Evolutionary conservation across 2,888 invertebrate species (phyloP).

Genomic region (Calameuta filiformis): DNA sequence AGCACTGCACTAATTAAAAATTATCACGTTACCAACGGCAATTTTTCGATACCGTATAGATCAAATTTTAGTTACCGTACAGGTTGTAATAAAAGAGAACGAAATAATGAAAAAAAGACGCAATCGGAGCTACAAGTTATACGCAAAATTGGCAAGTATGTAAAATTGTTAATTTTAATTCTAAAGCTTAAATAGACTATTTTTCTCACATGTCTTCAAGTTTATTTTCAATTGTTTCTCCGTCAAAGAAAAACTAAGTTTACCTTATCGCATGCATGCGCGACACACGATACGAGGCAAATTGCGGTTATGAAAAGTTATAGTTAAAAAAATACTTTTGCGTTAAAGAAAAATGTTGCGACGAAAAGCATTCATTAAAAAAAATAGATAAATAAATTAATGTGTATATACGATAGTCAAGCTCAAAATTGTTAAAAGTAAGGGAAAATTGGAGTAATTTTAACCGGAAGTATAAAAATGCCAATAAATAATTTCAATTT

Average conservation of each 20-base stretch:
- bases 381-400: not conserved
- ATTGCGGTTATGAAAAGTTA: not conserved
- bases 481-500: not conserved
- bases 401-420: too few species aligned
- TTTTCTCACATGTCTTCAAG: not conserved
- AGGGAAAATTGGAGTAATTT: not conserved
- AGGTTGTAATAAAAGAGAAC: not conserved
- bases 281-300: not conserved
- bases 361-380: not conserved
- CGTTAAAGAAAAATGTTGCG: not conserved
- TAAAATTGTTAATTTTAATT: not conserved
- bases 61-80: not conserved
- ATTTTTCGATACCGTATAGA: not conserved
- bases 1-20: not conserved
- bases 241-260: not conserved
- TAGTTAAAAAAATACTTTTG: not conserved
- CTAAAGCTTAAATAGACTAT: not conserved
- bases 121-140: too few species aligned
- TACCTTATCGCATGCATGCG: not conserved
- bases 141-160: not conserved
- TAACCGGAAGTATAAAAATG: not conserved
- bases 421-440: not conserved
- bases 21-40: not conserved
- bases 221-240: not conserved
- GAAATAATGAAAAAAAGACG: not conserved